Percentiles rank a stretch among this genome's conserved stretches.
Evolutionary conservation across 2,113 vertebrate species (phyloP).

Genomic region (Podarcis raffonei): DNA sequence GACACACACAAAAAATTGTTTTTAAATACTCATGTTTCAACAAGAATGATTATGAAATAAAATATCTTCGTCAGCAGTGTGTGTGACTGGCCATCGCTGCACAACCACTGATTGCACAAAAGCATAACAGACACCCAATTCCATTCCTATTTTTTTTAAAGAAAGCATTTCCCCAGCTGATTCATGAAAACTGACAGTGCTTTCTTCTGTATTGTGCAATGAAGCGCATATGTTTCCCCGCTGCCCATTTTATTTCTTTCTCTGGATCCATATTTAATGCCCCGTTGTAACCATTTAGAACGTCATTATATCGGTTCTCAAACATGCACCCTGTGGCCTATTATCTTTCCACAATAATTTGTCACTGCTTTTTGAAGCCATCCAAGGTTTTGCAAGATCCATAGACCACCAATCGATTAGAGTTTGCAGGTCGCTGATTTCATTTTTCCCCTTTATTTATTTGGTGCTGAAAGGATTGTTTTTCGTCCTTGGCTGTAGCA

Average conservation of each 20-base stretch:
- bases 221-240: background rate
- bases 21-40: background rate
- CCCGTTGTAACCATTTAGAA: conserved; percentile 47
- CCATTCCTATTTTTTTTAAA: background rate
- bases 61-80: background rate
- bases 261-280: conserved; percentile 61
- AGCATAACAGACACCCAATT: background rate
- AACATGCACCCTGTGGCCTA: background rate
- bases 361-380: background rate
- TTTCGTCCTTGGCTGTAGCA: conserved; percentile 23
- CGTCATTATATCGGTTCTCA: conserved; percentile 36
- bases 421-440: conserved; percentile 49
- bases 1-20: background rate
- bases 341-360: background rate
- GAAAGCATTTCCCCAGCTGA: background rate
- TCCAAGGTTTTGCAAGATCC: background rate
- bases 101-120: background rate
- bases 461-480: conserved; percentile 45
- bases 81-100: background rate
- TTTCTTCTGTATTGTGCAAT: conserved; percentile 15
- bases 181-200: background rate
- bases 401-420: background rate
- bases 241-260: conserved; percentile 22
- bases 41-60: background rate
- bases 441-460: background rate